Base-by-base conservation (phyloP, 2,797 vertebrate genomes). In the Potorous gilbertii region DNA sequence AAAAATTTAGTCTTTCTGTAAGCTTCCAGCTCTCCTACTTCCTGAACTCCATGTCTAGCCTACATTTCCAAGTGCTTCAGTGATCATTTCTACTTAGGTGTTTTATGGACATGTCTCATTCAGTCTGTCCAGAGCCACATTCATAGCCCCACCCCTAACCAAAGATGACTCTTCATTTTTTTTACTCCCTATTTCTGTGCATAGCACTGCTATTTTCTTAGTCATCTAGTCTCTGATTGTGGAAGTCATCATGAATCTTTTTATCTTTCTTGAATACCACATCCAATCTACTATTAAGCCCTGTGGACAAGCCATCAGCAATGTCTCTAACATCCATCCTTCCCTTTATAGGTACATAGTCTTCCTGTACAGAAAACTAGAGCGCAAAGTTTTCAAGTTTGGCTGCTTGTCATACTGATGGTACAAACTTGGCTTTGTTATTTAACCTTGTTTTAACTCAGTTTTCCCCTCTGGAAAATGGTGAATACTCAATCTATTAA, bases 401-500 rank as follows among this genome's bases (percentile, higher is more conserved):
- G 55, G 13, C 91, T 40, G 6, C 21, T 54, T 94, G 66, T 94
- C 95, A 28, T 40, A 55, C 56, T 89, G 56, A 13, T 93, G 93
- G 21, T 27, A 55, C 95, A 92, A 93, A 57, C 90, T 93, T 89
- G 46, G 9, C 5, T 90, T 54, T 57, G 66, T 93, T 91, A 89
- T 91, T 96, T 92, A 95, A 92, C 90, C 95, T 81, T 52, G 2
- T 40, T n/a, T 0, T 55, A 50, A 54, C 74, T 95, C 59, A 62
- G 74, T 29, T 87, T 92, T 34, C 74, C 52, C 95, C 57, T 90
- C 59, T 95, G 93, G 94, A 94, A 74, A 95, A 94, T 93, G 74
- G 74, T 57, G 90, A 96, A 94, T 52, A 54, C 34, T 96, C 94
- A 55, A 92, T 95, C 92, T 93, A 91, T 94, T 91, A 55, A n/a